Evolutionary conservation across 2,113 vertebrate genomes (phyloP), one percentile per base, ranked within the genome.

Genomic region (Megaleporinus macrocephalus): DNA sequence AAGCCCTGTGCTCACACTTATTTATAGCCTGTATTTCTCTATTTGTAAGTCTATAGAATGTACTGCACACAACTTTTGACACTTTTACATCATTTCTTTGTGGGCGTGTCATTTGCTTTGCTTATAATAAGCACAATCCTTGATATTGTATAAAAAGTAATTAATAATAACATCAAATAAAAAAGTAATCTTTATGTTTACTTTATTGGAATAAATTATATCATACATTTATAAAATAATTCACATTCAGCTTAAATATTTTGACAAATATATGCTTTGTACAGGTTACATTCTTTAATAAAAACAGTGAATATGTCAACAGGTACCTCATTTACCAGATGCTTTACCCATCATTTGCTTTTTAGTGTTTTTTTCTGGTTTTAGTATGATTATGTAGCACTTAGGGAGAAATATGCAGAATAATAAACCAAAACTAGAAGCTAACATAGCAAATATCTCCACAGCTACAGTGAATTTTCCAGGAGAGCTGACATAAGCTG

Each of bases 371-470:
- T 83, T 78, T 36, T 89, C 84, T 77, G 88, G 86, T 51, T 59
- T 87, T 5, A 89, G 18, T 68, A 89, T 65, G 59, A 87, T 89
- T n/a, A 87, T 83, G 44, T 85, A 87, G 80, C 86, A 89, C 83
- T 89, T 89, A 27, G 87, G 87, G 36, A 49, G 62, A 85, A 88
- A 89, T 78, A 86, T 89, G 55, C 87, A 89, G 33, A 89, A 81
- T 20, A 89, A 29, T 18, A 89, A 83, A 10, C 84, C 86, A 85
- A 87, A 87, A 55, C 84, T 86, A 5, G 94, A 94, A 0, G 93
- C 89, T 65, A 94, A 83, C 66, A 95, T 94, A 0, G 93, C 93
- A 93, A 95, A 95, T 44, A 95, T 91, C 30, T 94, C 94, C 2
- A 94, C 92, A 62, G 93, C 93, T 13, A 93, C 93, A 53, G 92